Evolutionary conservation across 2,888 invertebrate genomes (phyloP), one percentile per base, ranked within the genome.

Genomic region (Lingula anatina): DNA sequence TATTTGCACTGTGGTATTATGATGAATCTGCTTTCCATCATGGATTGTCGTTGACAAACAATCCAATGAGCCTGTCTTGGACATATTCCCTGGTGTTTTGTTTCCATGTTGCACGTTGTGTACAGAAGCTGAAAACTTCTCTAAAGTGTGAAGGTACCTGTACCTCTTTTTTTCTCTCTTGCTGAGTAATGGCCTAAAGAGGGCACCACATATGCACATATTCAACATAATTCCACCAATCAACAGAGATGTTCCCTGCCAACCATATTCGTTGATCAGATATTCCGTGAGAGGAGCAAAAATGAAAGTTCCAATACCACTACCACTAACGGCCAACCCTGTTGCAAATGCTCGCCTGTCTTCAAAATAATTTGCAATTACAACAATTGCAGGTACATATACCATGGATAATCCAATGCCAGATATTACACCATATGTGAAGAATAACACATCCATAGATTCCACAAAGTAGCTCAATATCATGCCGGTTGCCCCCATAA

Each of bases 301-400:
- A 2, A 71, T 54, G 53, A 72, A 70, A 2, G 74, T 75, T 20
- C 76, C 76, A 26, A 75, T 69, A 21, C 76, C 76, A 21, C 73
- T 70, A 2, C 76, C 76, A 54, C 73, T 72, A 1, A 75, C 73
- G 21, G 75, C 63, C 21, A 76, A 49, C 15, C 76, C 76, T 36
- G 76, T 76, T 2, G 76, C 75, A 40, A 77, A 61, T 4, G 75
- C 71, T 46, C 76, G 59, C 42, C 64, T 71, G 50, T 72, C 68
- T 54, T 75, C 74, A 57, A 77, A 77, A 57, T 77, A 77, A 55
- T 70, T 73, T 7, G 77, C 70, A 18, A 77, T 73, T 38, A 72
- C 66, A 12, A 76, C 69, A 7, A 77, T 62, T 1, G 75, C 71
- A 2, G 76, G 71, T 15, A 76, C 70, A 57, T 73, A 76, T 20